Evolutionary conservation across 64 coral and sea anemone genomes (phyloP), one percentile per base, ranked within the genome.

Genomic region (Porites australiensis): DNA sequence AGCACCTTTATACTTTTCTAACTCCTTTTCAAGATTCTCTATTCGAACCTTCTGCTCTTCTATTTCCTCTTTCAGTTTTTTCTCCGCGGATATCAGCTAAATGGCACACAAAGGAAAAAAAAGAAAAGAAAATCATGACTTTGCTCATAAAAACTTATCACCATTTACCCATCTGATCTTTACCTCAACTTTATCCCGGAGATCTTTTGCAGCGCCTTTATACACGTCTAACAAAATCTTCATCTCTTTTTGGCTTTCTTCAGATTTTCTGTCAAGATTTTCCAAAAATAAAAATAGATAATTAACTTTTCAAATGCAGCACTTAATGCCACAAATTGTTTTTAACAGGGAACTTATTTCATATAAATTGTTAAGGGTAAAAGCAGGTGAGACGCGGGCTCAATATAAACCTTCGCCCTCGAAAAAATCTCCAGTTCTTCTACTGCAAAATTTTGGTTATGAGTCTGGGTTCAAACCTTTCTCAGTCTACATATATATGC

Each of bases 161-260:
- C 20, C 2, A 72, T 72, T 5, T 2, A 86, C 61, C 66, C 6
- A 86, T 22, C 14, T 22, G 6, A 14, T n/a, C 19, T 22, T 58
- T 72, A 94, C 94, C 72, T 99, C 98, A 62, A 95, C 94, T 94
- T 93, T 91, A 68, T 99, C 98, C 19, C 98, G 87, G 19, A 88
- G 83, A 79, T 99, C 98, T 75, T 99, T 99, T 4, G 94, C 94
- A 65, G 98, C 98, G 65, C 94, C 98, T 94, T 99, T 99, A 51
- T 99, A 99, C 55, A 99, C 98, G 78, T 99, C 98, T 14, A 99
- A 77, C 44, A 99, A 72, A 55, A 99, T 64, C 48, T 99, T 99
- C 91, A 99, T 96, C 21, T 99, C 98, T 84, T 99, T 99, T 50
- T 99, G 98, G 77, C 77, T 96, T 84, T 99, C 98, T 64, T 99